phyloP scores from a whole-genome alignment of 2,888 invertebrate genomes.

The Amphimallon solstitiale region DNA sequence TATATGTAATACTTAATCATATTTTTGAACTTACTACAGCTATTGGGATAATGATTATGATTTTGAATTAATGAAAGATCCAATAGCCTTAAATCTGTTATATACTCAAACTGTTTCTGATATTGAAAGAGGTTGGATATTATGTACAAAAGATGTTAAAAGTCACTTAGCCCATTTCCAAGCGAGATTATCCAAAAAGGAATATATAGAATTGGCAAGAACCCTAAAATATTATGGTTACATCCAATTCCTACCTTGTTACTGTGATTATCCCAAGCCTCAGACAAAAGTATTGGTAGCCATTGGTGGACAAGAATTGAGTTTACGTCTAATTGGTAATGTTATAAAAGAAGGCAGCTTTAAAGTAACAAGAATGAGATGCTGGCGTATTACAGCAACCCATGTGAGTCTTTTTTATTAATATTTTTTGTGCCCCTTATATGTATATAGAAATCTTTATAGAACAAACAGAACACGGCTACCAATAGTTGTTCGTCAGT shows the following conservation, averaged over 20 bases:
- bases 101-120: constrained; percentile 90
- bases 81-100: constrained; percentile 84
- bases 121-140: constrained; percentile 87
- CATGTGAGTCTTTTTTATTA: constrained; percentile 68
- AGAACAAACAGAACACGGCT: constrained; percentile 53
- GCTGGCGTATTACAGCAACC: constrained; percentile 94
- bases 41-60: constrained; percentile 92
- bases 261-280: constrained; percentile 80
- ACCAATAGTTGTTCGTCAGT: constrained; percentile 50
- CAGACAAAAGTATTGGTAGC: constrained; percentile 77
- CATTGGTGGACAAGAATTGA: constrained; percentile 88
- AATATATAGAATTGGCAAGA: constrained; percentile 88
- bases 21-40: constrained; percentile 63
- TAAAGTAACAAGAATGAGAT: constrained; percentile 95
- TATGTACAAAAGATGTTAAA: constrained; percentile 73
- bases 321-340: constrained; percentile 72
- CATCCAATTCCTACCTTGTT: constrained; percentile 79
- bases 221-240: constrained; percentile 90
- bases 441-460: background rate
- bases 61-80: constrained; percentile 82
- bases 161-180: constrained; percentile 77
- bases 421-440: background rate
- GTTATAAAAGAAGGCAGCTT: constrained; percentile 85
- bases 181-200: constrained; percentile 82
- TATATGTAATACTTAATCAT: background rate